These are phyloP conservation scores for Euphonia xanthogaster DNA, from an alignment of 2,797 vertebrate species.

Conservation along the genomic window DNA sequence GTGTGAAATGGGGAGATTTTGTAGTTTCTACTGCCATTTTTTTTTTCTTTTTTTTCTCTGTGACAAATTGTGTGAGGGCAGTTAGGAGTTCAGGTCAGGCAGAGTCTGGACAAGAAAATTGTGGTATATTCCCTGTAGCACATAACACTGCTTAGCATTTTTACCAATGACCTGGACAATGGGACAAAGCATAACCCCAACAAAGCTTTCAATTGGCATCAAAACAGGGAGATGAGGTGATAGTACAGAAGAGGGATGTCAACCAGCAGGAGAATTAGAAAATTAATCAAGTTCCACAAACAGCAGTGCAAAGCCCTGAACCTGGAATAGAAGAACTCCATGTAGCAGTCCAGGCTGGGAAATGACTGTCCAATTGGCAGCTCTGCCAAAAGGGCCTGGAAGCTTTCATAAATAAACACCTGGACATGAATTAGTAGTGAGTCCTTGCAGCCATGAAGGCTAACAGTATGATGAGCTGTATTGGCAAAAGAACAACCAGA, in stretches of 20 bases:
- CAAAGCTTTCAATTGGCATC: neutral
- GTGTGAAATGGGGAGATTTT: neutral
- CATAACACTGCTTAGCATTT: neutral
- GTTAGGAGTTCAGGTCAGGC: neutral
- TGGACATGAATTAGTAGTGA: neutral
- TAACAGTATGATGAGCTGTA: neutral
- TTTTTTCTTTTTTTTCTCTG: neutral
- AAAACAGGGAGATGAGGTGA: neutral
- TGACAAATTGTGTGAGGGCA: neutral
- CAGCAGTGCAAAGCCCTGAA: neutral
- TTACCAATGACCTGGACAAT: neutral
- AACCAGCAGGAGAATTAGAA: neutral
- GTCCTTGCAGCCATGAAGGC: neutral
- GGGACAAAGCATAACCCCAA: neutral
- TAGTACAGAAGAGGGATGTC: neutral
- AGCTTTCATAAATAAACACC: neutral
- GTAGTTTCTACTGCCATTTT: neutral
- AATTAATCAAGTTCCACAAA: neutral
- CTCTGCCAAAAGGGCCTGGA: neutral
- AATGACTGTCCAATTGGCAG: neutral
- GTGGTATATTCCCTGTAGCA: neutral
- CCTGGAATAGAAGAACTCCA: neutral
- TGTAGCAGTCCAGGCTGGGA: neutral
- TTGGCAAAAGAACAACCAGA: neutral
- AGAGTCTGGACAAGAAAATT: neutral